Evolutionary conservation across 2,113 vertebrate genomes (phyloP).

Genomic region (Chaetorhynchus papuensis): DNA sequence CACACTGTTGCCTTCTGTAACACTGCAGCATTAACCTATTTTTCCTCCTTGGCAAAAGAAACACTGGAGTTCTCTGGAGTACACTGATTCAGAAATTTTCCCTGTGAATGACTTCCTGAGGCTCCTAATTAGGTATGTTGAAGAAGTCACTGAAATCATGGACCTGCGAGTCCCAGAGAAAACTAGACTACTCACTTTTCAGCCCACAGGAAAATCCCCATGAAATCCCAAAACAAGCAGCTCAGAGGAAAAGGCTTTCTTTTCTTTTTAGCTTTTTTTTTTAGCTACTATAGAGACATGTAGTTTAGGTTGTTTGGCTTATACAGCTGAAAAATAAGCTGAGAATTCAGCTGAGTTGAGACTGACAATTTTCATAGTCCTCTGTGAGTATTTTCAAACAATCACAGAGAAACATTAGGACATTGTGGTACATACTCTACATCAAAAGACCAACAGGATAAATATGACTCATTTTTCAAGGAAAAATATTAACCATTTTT

Average conservation of each 20-base stretch:
- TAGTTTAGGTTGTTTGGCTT: conserved; percentile 13
- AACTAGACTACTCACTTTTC: background rate
- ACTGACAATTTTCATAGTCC: conserved; percentile 25
- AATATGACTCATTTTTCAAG: conserved; percentile 18
- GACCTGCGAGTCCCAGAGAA: background rate
- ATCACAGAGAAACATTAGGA: background rate
- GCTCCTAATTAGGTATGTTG: background rate
- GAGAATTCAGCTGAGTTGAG: conserved; percentile 38
- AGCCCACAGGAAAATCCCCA: background rate
- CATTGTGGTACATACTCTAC: background rate
- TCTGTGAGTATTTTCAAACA: conserved; percentile 1
- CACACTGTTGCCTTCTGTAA: background rate
- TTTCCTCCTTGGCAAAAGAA: background rate
- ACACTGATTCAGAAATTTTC: background rate
- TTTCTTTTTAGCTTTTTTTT: background rate
- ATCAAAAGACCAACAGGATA: background rate
- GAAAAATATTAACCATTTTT: conserved; percentile 17
- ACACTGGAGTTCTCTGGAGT: background rate
- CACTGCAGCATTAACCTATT: background rate
- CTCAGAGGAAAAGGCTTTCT: background rate
- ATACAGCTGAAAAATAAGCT: conserved; percentile 13
- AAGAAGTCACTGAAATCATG: background rate
- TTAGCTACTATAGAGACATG: background rate
- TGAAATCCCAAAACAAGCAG: background rate
- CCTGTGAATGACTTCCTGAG: background rate